Evolutionary conservation across 2,888 invertebrate species (phyloP), one percentile per base, ranked within the genome.

Genomic region (Clanis bilineata): DNA sequence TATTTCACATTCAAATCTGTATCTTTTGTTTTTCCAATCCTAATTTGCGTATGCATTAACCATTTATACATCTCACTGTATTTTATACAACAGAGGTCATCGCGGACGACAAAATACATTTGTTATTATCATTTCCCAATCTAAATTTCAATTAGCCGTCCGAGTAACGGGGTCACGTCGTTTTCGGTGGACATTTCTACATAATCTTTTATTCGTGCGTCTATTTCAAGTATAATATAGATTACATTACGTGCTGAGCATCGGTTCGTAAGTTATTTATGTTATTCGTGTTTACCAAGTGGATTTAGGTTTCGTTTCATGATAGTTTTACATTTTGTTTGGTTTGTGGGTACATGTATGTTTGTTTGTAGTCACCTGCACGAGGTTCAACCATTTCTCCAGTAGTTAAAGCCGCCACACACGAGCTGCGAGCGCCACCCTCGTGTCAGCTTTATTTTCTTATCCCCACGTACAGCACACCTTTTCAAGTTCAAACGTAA

Each of bases 151-250:
- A 90, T 87, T 77, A 72, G 73, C 73, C 76, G 77, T 76, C 78
- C 79, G 75, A 86, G 82, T 89, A 90, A 90, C 90, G 90, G 90
- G 90, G 90, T 90, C 88, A 88, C 76, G 69, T 82, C 77, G 79
- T 79, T 84, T 84, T 85, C 80, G 75, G 85, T 85, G 79, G 78
- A 80, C 76, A 69, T 73, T 71, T 85, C 79, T 84, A 80, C 79
- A 85, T 85, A 78, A 82, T 79, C 82, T 73, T 82, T 73, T 80
- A 76, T 82, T 77, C 71, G 67, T 72, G 64, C 70, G 70, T 75
- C 69, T 65, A 67, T 74, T 70, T 74, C 65, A 65, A 66, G 61
- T 51, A 51, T 76, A 73, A 74, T 65, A 23, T 65, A 64, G 64
- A 65, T 69, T 68, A 64, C 71, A 70, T 68, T 64, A 25, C 25